Conservation (phyloP, 2,113 vertebrate species). For the Arenaria interpres region DNA sequence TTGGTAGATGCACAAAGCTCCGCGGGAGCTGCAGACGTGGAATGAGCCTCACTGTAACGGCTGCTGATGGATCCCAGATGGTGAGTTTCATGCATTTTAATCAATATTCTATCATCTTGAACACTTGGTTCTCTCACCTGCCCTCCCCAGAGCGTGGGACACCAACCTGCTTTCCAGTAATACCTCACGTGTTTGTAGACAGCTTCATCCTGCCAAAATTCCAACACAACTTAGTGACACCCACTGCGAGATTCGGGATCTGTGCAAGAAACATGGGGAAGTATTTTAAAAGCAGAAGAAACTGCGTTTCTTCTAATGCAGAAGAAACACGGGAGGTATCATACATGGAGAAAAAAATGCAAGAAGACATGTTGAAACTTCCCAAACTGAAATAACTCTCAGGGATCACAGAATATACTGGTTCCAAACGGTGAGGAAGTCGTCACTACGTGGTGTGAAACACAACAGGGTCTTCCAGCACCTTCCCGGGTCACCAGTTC, state of each 20-base stretch:
- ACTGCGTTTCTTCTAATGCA: background rate
- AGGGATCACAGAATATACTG: background rate
- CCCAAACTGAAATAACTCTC: background rate
- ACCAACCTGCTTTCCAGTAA: background rate
- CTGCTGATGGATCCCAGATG: background rate
- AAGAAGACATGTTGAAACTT: fast-evolving
- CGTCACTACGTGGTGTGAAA: fast-evolving
- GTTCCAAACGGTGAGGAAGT: background rate
- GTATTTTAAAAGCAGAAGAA: background rate
- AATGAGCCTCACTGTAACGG: background rate
- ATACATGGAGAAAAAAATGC: background rate
- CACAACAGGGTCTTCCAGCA: background rate
- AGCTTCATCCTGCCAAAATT: background rate
- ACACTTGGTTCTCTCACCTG: background rate
- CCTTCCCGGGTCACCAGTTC: background rate
- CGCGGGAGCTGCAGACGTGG: background rate
- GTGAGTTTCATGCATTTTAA: background rate
- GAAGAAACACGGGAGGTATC: background rate
- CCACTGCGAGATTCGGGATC: background rate
- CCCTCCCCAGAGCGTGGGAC: background rate
- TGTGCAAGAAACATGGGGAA: background rate
- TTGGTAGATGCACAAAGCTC: background rate
- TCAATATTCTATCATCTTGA: background rate
- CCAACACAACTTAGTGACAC: background rate
- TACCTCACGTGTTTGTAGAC: background rate